These are phyloP conservation scores for Anarrhichthys ocellatus DNA, from an alignment of 2,113 vertebrate genomes.

Conservation along the genomic window DNA sequence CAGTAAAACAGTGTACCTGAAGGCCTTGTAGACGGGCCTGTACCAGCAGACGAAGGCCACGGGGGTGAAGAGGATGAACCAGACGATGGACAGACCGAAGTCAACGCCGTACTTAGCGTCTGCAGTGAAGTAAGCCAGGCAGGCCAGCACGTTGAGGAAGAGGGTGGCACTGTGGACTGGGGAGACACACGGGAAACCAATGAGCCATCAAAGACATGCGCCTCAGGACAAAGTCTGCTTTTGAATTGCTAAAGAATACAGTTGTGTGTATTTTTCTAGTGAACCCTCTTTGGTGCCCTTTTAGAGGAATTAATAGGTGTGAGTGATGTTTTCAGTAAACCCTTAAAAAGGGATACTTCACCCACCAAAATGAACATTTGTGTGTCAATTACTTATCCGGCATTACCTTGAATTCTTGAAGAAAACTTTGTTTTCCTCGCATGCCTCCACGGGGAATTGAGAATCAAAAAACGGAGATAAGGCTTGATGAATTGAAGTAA, in stretches of 20 bases:
- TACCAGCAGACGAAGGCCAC: slow-evolving; percentile 97
- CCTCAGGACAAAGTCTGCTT: not conserved
- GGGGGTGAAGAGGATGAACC: slow-evolving; percentile 96
- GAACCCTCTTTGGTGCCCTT: not conserved
- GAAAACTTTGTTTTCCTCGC: too few relatives aligned
- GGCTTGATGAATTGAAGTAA: too few relatives aligned
- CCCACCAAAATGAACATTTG: not conserved
- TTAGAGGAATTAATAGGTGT: not conserved
- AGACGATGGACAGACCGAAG: slow-evolving; percentile 96
- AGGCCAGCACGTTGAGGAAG: slow-evolving; percentile 94
- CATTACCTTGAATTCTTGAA: too few relatives aligned
- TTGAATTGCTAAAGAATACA: not conserved
- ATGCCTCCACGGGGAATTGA: too few relatives aligned
- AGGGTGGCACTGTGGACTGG: slow-evolving; percentile 94
- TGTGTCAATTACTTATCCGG: too few relatives aligned
- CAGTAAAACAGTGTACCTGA: slow-evolving; percentile 84
- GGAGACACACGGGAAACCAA: not conserved
- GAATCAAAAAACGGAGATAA: too few relatives aligned
- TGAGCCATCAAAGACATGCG: not conserved
- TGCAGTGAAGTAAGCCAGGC: slow-evolving; percentile 90
- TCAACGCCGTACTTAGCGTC: slow-evolving; percentile 79
- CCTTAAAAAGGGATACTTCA: not conserved
- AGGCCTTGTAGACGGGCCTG: slow-evolving; percentile 96
- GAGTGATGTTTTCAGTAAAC: not conserved
- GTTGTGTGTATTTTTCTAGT: not conserved